These are phyloP conservation scores for Dynastes grantii DNA, from an alignment of 2,888 invertebrate genomes.

Conservation along the genomic window DNA sequence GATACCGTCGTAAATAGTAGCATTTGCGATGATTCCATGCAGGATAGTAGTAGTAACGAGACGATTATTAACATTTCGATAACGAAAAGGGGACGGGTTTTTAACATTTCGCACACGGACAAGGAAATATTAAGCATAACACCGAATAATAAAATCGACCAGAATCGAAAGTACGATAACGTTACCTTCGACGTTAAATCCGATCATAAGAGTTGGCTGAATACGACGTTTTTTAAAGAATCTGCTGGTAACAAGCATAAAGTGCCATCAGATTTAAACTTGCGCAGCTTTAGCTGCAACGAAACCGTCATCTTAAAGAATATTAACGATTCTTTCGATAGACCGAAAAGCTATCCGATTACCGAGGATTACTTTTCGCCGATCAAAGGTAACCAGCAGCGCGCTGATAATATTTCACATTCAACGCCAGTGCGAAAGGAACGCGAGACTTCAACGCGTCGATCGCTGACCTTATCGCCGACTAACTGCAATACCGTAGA, in stretches of 20 bases:
- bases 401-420: neutral
- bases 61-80: slow-evolving; percentile 49
- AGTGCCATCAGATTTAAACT: slow-evolving; percentile 49
- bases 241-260: slow-evolving; percentile 26
- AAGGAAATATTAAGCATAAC: slow-evolving; percentile 29
- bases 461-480: slow-evolving; percentile 43
- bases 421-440: slow-evolving; percentile 40
- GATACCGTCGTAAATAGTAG: slow-evolving; percentile 47
- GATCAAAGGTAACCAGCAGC: slow-evolving; percentile 3
- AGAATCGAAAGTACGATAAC: slow-evolving; percentile 18
- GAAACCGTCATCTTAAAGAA: slow-evolving; percentile 46
- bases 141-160: neutral
- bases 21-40: slow-evolving; percentile 6
- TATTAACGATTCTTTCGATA: slow-evolving; percentile 48
- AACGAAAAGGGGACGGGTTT: slow-evolving; percentile 43
- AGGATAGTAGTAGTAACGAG: slow-evolving; percentile 30
- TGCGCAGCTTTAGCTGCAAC: slow-evolving; percentile 43
- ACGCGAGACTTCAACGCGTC: neutral
- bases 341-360: slow-evolving; percentile 46
- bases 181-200: slow-evolving; percentile 44
- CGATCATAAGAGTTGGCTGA: slow-evolving; percentile 20
- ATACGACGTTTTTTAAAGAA: slow-evolving; percentile 43
- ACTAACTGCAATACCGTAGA: slow-evolving; percentile 26
- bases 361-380: slow-evolving; percentile 47
- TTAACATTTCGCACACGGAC: slow-evolving; percentile 42